phyloP scores from a whole-genome alignment of 2,113 vertebrate genomes.

The Myotis yumanensis region DNA sequence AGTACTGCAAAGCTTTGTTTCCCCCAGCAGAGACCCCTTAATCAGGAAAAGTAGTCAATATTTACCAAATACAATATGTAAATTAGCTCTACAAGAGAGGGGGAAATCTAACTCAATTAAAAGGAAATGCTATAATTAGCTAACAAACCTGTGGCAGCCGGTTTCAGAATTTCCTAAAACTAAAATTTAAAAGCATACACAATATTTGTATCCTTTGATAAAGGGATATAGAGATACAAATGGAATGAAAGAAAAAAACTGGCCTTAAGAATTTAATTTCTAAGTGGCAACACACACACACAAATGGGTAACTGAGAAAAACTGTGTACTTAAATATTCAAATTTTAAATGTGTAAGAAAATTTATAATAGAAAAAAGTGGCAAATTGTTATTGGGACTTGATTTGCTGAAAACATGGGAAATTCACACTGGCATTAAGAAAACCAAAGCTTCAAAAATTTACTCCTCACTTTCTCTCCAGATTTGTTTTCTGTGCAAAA shows the following conservation, averaged over 20 bases:
- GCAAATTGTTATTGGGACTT: constrained; percentile 67
- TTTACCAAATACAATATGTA: constrained; percentile 55
- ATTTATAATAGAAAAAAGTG: constrained; percentile 71
- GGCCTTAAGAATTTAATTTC: constrained; percentile 67
- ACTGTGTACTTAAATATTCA: constrained; percentile 59
- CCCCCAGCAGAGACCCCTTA: constrained; percentile 59
- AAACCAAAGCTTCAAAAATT: constrained; percentile 72
- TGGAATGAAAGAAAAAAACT: constrained; percentile 54
- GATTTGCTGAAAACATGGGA: constrained; percentile 65
- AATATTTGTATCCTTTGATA: constrained; percentile 41
- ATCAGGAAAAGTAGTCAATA: constrained; percentile 72
- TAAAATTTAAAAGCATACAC: constrained; percentile 53
- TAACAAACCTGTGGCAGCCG: constrained; percentile 26
- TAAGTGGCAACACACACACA: constrained; percentile 48
- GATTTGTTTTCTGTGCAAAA: constrained; percentile 76
- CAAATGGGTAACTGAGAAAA: constrained; percentile 64
- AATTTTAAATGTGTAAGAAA: constrained; percentile 73
- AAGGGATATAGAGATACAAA: constrained; percentile 55
- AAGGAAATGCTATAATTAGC: constrained; percentile 51
- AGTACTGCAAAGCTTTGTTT: constrained; percentile 66
- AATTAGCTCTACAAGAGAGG: constrained; percentile 43
- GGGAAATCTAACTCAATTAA: constrained; percentile 15
- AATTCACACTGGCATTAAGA: constrained; percentile 72
- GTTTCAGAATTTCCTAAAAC: constrained; percentile 74
- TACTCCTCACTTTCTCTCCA: constrained; percentile 67